Base-by-base conservation (phyloP, 2,797 vertebrate genomes). In the Chloroceryle amazona region DNA sequence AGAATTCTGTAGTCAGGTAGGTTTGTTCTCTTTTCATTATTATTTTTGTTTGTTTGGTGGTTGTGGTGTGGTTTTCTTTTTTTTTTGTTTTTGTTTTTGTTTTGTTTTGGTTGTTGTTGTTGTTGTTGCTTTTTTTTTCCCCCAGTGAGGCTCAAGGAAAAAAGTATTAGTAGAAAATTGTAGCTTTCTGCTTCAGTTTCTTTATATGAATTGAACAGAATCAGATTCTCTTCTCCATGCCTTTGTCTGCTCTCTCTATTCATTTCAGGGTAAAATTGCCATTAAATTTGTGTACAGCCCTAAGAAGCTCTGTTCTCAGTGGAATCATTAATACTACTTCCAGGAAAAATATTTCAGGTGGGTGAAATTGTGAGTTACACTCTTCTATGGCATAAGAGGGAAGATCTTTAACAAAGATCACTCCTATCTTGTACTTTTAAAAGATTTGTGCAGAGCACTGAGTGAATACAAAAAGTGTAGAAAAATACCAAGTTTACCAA, bases 81-180 rank as follows among this genome's bases (percentile, higher is more conserved):
- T 13, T 73, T 10, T 31, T 85, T 16, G 11, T n/a, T 61, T 23
- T 37, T 47, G 47, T 13, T 49, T 23, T 49, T 47, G 12, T 13
- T 60, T 66, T 47, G 47, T 6, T 3, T 61, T 41, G 11, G 12
- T 49, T 49, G n/a, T n/a, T 42, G 73, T 13, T 55, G n/a, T n/a
- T n/a, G n/a, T n/a, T n/a, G n/a, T 14, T 63, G 20, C 11, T 33
- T 67, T 26, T 3, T 18, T 19, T 39, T 42, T 26, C 4, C 9
- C 5, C 1, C 8, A 22, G 0, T 46, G n/a, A 86, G 9, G 3
- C 35, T 66, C 1, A 0, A 93, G 46, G 8, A 6, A 94, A 60
- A 89, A 78, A 18, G 0, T 4, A 15, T 29, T 35, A 55, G 4
- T 49, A 35, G 22, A 42, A 2, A 23, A 63, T 6, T 26, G 25